Evolutionary conservation across 2,888 invertebrate genomes (phyloP).

Genomic region (Seira musarum): DNA sequence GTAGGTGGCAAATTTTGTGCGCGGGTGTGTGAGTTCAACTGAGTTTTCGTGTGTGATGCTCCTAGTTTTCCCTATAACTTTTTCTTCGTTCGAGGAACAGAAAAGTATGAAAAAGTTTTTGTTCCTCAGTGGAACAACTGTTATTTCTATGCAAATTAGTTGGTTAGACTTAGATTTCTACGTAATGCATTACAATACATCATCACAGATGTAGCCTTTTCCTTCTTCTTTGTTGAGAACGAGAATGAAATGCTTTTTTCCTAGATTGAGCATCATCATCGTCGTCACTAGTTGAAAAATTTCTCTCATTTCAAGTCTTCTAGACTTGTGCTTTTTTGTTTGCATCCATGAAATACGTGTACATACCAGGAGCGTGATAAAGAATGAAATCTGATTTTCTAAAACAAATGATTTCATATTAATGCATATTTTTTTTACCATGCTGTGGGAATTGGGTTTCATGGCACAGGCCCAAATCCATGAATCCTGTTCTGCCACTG

Average conservation of each 20-base stretch:
- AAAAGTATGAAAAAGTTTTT: constrained; percentile 9
- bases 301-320: neutral
- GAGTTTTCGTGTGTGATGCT: too few species aligned
- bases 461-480: constrained; percentile 92
- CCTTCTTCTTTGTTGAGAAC: neutral
- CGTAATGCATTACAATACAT: constrained; percentile 8
- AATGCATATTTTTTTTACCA: constrained; percentile 74
- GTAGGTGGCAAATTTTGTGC: neutral
- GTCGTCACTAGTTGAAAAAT: constrained; percentile 7
- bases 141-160: constrained; percentile 43
- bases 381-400: constrained; percentile 1
- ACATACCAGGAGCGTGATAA: constrained; percentile 3
- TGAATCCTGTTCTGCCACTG: constrained; percentile 82
- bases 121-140: constrained; percentile 29
- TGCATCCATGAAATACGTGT: neutral
- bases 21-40: too few species aligned
- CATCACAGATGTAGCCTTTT: constrained; percentile 10
- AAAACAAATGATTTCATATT: neutral
- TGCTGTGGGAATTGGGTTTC: constrained; percentile 82
- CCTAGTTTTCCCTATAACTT: neutral
- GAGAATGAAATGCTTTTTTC: neutral
- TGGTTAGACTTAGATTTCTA: constrained; percentile 11
- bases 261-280: constrained; percentile 8
- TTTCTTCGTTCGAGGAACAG: neutral
- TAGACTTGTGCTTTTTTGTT: neutral